Conservation (phyloP, 2,888 invertebrate species). For the Meteorus colon region DNA sequence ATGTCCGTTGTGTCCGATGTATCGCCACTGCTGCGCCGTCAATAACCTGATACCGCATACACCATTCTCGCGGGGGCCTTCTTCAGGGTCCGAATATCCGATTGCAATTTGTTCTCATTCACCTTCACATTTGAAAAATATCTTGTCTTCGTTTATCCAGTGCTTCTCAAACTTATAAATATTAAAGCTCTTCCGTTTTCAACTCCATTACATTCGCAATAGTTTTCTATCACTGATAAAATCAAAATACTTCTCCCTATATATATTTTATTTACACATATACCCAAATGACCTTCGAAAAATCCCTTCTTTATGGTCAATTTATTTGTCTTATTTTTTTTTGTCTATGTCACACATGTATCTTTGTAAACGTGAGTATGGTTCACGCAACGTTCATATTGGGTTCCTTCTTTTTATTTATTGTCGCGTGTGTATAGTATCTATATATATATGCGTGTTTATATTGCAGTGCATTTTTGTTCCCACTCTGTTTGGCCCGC, state of each 20-base stretch:
- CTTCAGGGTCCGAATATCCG: constrained; percentile 64
- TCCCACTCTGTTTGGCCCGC: constrained; percentile 53
- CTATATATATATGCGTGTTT: neutral
- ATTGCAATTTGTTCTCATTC: constrained; percentile 65
- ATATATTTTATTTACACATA: neutral
- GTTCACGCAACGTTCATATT: neutral
- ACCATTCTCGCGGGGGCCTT: constrained; percentile 53
- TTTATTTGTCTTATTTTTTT: neutral
- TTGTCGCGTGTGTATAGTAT: neutral
- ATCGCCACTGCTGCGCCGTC: constrained; percentile 64
- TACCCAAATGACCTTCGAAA: neutral
- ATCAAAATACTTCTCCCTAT: no score
- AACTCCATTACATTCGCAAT: no score
- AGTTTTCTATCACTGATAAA: no score
- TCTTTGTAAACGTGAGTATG: constrained; percentile 3
- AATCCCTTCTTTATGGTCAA: constrained; percentile 1
- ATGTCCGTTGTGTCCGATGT: constrained; percentile 61
- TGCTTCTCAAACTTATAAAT: neutral
- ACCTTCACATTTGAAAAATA: constrained; percentile 6
- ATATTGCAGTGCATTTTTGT: constrained; percentile 14
- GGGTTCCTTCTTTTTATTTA: constrained; percentile 2
- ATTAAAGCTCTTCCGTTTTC: no score
- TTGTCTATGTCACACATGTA: neutral
- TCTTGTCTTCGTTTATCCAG: neutral
- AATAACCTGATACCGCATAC: constrained; percentile 67